Conservation (phyloP, 2,797 vertebrate species). For the Pseudopleuronectes americanus region DNA sequence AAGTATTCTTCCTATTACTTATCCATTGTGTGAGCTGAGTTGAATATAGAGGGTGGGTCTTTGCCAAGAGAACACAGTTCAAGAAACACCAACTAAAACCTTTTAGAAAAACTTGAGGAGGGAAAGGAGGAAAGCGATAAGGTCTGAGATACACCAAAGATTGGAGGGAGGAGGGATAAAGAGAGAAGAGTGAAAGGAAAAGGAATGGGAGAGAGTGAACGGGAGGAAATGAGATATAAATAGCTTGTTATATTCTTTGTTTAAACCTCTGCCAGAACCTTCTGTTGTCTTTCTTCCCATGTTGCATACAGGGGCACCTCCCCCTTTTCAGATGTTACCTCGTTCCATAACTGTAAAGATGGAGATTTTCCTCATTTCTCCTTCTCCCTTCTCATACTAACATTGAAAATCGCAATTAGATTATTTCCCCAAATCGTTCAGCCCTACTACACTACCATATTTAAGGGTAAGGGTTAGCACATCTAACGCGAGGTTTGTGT, state of each 20-base stretch:
- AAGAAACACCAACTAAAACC: conserved; percentile 22
- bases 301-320: conserved; percentile 32
- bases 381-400: too few relatives aligned
- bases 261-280: conserved; percentile 58
- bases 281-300: conserved; percentile 57
- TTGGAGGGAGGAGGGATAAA: conserved; percentile 13
- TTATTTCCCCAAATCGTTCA: too few relatives aligned
- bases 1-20: conserved; percentile 4
- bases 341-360: neutral
- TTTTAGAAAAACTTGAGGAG: neutral
- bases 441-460: too few relatives aligned
- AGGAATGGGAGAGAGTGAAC: conserved; percentile 8
- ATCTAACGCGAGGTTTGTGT: too few relatives aligned
- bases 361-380: neutral
- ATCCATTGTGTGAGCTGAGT: conserved; percentile 1
- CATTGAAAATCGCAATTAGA: too few relatives aligned
- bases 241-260: conserved; percentile 49
- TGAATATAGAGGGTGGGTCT: conserved; percentile 14
- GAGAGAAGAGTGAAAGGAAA: conserved; percentile 15
- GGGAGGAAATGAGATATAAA: conserved; percentile 41
- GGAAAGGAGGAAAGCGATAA: neutral
- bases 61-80: conserved; percentile 1
- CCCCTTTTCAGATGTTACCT: conserved; percentile 18
- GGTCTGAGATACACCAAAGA: conserved; percentile 11
- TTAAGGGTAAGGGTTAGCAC: too few relatives aligned